Evolutionary conservation across 2,113 vertebrate genomes (phyloP).

Genomic region (Eubucco bourcierii): DNA sequence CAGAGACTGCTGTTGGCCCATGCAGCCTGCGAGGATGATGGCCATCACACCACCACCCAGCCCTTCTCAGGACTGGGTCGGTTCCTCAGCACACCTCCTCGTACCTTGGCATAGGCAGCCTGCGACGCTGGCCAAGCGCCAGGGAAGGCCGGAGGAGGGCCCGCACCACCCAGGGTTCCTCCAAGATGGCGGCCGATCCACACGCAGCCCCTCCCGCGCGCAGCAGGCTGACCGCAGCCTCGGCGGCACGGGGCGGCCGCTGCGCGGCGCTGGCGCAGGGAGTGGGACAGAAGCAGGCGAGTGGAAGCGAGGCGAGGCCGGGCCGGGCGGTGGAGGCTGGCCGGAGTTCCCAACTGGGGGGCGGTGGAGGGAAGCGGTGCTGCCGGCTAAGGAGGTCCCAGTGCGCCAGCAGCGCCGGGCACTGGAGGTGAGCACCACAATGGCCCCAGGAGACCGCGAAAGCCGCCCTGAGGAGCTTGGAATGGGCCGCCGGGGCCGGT

Average conservation of each 20-base stretch:
- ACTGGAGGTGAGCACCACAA: not conserved
- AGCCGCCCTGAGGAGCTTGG: not conserved
- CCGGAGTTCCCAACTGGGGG: no score
- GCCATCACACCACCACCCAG: not conserved
- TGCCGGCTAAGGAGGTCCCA: not conserved
- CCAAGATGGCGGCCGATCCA: slow-evolving; percentile 21
- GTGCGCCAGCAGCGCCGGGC: not conserved
- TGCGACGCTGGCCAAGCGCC: not conserved
- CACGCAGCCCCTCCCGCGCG: not conserved
- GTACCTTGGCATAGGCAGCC: not conserved
- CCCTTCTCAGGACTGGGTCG: not conserved
- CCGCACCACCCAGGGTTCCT: fast-evolving
- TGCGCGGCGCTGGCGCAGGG: not conserved
- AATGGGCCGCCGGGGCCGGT: not conserved
- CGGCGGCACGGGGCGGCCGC: not conserved
- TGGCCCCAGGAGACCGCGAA: not conserved
- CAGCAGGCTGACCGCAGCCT: not conserved
- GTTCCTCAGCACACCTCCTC: fast-evolving
- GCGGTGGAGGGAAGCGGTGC: not conserved
- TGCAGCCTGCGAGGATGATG: fast-evolving
- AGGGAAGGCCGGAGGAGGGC: fast-evolving
- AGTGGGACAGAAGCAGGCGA: not conserved
- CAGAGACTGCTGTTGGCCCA: fast-evolving
- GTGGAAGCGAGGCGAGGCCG: not conserved
- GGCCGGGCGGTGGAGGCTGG: not conserved